A percentile compares a stretch with the other conserved stretches of the same genome.
Conservation (phyloP, 2,888 invertebrate genomes). For the Rotaria sp. region DNA sequence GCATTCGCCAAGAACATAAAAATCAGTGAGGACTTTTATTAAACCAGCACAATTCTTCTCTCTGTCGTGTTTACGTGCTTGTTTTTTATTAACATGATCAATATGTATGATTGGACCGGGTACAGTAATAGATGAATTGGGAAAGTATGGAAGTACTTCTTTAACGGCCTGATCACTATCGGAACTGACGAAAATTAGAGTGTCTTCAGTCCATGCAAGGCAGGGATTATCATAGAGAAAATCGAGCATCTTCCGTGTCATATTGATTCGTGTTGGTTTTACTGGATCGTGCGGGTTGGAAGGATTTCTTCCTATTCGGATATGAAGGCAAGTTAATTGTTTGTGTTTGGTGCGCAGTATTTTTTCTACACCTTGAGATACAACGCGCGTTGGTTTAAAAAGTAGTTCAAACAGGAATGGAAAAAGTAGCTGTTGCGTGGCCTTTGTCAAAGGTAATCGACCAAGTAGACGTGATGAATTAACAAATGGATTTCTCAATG, state of each 20-base stretch:
- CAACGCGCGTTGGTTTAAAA: too few species aligned
- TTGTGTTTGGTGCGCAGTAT: too few species aligned
- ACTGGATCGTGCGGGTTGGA: background rate
- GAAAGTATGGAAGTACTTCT: background rate
- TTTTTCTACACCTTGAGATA: too few species aligned
- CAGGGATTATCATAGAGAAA: background rate
- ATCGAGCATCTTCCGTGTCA: background rate
- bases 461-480: too few species aligned
- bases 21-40: background rate
- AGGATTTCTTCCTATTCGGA: background rate
- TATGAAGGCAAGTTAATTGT: background rate
- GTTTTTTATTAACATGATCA: background rate
- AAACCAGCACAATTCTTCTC: background rate
- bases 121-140: background rate
- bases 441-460: too few species aligned
- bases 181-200: background rate
- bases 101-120: background rate
- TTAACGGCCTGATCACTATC: background rate
- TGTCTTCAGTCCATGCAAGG: too few species aligned
- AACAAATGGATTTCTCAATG: too few species aligned
- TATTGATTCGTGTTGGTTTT: background rate
- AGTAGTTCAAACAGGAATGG: too few species aligned
- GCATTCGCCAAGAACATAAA: background rate
- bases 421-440: too few species aligned
- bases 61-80: too few species aligned